These are phyloP conservation scores for Xenopus petersii DNA, from an alignment of 2,797 vertebrate genomes.

Conservation along the genomic window DNA sequence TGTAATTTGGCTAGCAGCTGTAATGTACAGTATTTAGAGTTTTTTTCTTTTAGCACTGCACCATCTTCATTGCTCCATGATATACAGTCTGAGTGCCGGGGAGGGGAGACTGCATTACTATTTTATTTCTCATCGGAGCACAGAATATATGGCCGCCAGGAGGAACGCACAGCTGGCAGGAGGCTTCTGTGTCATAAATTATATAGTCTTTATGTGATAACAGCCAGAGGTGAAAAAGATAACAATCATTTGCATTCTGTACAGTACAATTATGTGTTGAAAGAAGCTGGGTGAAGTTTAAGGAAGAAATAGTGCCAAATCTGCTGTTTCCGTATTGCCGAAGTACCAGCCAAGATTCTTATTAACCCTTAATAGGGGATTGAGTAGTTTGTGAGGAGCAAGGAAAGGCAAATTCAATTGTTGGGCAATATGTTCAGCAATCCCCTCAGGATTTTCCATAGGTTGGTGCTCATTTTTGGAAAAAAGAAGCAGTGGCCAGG, in stretches of 20 bases:
- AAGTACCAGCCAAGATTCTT: neutral
- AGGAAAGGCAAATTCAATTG: no score
- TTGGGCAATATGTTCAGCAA: no score
- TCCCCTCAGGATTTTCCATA: no score
- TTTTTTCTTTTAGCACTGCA: conserved; percentile 26
- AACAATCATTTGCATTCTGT: conserved; percentile 42
- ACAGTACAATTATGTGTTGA: conserved; percentile 9
- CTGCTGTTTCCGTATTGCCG: neutral
- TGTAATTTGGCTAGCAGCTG: conserved; percentile 23
- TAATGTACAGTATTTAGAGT: conserved; percentile 24
- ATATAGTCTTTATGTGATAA: conserved; percentile 48
- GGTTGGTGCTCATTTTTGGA: no score
- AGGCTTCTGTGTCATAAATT: conserved; percentile 41
- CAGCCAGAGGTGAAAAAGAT: conserved; percentile 48
- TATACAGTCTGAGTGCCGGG: conserved; percentile 39
- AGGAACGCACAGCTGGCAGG: conserved; percentile 46
- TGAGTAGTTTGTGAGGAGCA: no score
- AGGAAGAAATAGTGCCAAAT: neutral
- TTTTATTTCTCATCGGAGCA: conserved; percentile 37
- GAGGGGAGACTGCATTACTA: conserved; percentile 42
- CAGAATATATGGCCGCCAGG: conserved; percentile 42
- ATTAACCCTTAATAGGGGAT: neutral
- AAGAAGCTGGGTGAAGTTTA: conserved; percentile 11
- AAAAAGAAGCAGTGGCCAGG: no score
- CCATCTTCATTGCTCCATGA: conserved; percentile 36